Conservation (phyloP, 2,797 vertebrate species). For the Fundulus diaphanus region DNA sequence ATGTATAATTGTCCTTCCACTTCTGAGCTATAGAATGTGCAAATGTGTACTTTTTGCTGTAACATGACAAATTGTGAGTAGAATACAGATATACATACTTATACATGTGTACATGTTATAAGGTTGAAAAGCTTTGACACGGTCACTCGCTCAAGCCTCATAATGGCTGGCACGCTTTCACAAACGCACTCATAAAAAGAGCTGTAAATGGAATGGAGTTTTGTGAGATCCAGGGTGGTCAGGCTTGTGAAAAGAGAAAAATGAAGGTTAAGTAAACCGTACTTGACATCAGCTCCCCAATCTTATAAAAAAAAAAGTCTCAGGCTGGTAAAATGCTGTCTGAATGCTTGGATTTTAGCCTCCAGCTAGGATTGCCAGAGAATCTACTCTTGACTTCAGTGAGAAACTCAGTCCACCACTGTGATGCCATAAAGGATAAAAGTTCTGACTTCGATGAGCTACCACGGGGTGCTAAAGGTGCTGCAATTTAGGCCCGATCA, state of each 20-base stretch:
- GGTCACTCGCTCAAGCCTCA: not conserved
- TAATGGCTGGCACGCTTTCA: not conserved
- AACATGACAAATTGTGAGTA: not conserved
- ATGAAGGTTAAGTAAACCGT: conserved; percentile 1
- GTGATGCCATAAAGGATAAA: conserved; percentile 8
- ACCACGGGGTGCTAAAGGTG: not conserved
- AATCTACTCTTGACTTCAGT: conserved; percentile 8
- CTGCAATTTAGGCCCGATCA: conserved; percentile 1
- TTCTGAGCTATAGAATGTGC: too few relatives aligned
- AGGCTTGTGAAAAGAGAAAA: not conserved
- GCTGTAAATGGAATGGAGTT: not conserved
- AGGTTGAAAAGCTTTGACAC: not conserved
- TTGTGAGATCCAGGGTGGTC: not conserved
- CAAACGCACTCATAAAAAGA: not conserved
- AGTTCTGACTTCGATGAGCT: conserved; percentile 1
- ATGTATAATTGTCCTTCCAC: too few relatives aligned
- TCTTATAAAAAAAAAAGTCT: not conserved
- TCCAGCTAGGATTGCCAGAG: not conserved
- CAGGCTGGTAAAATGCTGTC: conserved; percentile 2
- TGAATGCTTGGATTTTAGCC: conserved; percentile 13
- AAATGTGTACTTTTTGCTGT: too few relatives aligned
- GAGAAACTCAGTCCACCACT: conserved; percentile 4
- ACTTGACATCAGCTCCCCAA: not conserved
- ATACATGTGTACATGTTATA: not conserved
- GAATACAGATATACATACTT: not conserved